Base-by-base conservation (phyloP, 1,140 invertebrate genomes). In the Cardiocondyla obscurior region DNA sequence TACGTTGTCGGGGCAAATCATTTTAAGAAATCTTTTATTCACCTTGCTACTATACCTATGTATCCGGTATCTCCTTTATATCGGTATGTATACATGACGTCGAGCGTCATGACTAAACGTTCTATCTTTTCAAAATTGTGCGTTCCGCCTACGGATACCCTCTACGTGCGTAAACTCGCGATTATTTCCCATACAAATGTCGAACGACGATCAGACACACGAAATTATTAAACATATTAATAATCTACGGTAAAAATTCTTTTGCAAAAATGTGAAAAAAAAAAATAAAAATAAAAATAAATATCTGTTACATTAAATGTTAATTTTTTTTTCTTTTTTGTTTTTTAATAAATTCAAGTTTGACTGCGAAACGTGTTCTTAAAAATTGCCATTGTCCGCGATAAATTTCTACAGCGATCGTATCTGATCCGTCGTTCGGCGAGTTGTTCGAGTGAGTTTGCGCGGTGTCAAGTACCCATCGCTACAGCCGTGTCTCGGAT, bases 401-500 rank as follows among this genome's bases (percentile, higher is more conserved):
- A 67, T 28, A 3, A 12, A 33, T 62, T 33, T 14, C 4, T 8
- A 16, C 30, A 44, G 3, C 30, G 39, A 16, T 65, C 44, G n/a
- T n/a, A 14, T 12, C 14, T 5, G 19, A 49, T 39, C 25, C 28
- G 33, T 25, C 44, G 22, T 77, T 67, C 28, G 46, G n/a, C 74
- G 46, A 79, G 60, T 88, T 77, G 83, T 90, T 90, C 74, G 88
- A 89, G 85, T 73, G 85, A 84, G 67, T 84, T 90, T 87, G 87
- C 86, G 86, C 85, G 90, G 83, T 84, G 85, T 84, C 86, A 83
- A 82, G 88, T 83, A 91, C 86, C 88, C 90, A 91, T 89, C 88
- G 86, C 91, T 91, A 87, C 88, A 81, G 73, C 79, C 88, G 84
- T 85, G 89, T 88, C 90, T 90, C 81, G 86, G 85, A 90, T 92